Evolutionary conservation across 30 jellyfish, hydroid and myxozoan species (phyloP).

Genomic region (Aurelia coerulea): DNA sequence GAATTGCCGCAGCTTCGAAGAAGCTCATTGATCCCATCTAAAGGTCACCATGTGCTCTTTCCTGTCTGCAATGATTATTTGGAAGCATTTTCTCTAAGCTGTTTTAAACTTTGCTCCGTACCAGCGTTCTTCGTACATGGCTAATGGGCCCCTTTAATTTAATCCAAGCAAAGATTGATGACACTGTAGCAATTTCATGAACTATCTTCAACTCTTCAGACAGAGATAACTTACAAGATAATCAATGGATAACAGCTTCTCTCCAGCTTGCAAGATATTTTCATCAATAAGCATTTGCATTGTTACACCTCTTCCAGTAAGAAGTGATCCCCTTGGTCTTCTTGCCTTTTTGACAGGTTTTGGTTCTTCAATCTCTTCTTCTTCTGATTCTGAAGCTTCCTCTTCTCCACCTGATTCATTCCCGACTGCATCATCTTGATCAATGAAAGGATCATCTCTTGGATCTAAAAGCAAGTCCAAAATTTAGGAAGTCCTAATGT

Average conservation of each 20-base stretch:
- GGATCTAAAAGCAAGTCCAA: not conserved
- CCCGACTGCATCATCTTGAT: constrained; percentile 24
- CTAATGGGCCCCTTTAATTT: no score
- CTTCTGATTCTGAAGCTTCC: constrained; percentile 47
- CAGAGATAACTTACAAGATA: constrained; percentile 69
- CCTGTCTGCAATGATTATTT: no score
- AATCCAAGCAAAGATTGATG: no score
- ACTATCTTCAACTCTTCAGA: no score
- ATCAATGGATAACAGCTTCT: constrained; percentile 79
- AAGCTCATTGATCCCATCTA: no score
- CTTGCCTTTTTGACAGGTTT: constrained; percentile 37
- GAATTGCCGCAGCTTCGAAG: no score
- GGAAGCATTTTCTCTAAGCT: no score
- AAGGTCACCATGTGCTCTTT: no score
- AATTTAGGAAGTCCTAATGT: not conserved
- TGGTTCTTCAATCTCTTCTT: constrained; percentile 36
- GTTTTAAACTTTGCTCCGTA: no score
- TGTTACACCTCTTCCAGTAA: constrained; percentile 98
- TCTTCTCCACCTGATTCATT: constrained; percentile 41
- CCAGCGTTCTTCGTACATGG: no score
- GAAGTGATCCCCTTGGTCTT: constrained; percentile 62
- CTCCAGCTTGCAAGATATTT: constrained; percentile 86
- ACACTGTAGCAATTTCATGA: no score
- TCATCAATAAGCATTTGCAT: constrained; percentile 97
- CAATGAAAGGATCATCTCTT: constrained; percentile 13